Base-by-base conservation (phyloP, 35 echinoderm and acorn worm species). In the Apostichopus parvimensis region DNA sequence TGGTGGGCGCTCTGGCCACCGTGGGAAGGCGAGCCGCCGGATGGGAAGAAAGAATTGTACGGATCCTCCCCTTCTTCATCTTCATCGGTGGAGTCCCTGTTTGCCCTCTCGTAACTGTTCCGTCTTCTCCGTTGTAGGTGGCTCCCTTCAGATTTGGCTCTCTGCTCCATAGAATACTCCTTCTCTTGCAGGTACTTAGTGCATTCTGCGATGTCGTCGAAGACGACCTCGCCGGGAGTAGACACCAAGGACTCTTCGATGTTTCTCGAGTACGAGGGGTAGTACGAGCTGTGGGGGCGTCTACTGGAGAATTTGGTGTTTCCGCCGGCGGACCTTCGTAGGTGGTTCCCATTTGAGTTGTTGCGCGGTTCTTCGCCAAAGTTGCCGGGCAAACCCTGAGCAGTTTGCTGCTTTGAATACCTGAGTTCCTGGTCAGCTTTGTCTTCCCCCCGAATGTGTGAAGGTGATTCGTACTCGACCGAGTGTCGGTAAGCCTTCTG, bases 191-290 rank as follows among this genome's bases (percentile, higher is more conserved):
- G 54, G 66, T 98, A 98, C 18, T 90, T 94, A 86, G 92, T 95
- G 64, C 96, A 98, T 89, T 98, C 96, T 71, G 94, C 96, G 91
- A 94, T 93, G 52, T 98, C 96, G 85, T 98, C 96, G 92, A 98
- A 98, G 5, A 98, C 92, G 34, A 98, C 93, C 56, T 98, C 96
- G 18, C 96, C 96, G 8, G 93, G 91, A 59, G 95, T 86, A 59
- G 90, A 70, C 56, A 92, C 86, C 24, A 91, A 65, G 25, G 91
- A 90, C 86, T 97, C 95, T 83, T 94, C 90, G 54, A 96, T 88
- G 86, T 66, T 88, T 52, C 71, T 77, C 4, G 71, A 77, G 76
- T 91, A 91, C 10, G 89, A 91, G 21, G 89, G 77, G 53, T 53
- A 91, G 89, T 91, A 77, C 8, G 89, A 72, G 76, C 89, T 91